Evolutionary conservation across 2,888 invertebrate genomes (phyloP).

Genomic region (Macaria liturata): DNA sequence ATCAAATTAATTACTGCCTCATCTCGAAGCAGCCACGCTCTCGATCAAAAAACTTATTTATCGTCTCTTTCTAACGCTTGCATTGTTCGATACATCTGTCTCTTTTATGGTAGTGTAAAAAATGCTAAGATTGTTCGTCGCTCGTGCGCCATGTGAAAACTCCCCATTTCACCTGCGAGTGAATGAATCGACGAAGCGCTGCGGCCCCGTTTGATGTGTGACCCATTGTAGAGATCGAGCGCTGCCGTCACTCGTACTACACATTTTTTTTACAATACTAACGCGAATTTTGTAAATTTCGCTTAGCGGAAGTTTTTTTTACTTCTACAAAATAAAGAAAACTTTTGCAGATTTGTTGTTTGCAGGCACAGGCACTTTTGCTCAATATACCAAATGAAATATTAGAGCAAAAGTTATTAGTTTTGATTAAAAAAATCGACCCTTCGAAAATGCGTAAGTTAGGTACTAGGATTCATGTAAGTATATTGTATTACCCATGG

Average conservation of each 20-base stretch:
- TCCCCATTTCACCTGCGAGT: constrained; percentile 72
- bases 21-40: constrained; percentile 65
- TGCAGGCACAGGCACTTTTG: no score
- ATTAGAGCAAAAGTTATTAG: no score
- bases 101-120: constrained; percentile 49
- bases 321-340: no score
- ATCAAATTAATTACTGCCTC: constrained; percentile 81
- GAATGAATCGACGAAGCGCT: constrained; percentile 53
- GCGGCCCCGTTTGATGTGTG: constrained; percentile 53
- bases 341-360: no score
- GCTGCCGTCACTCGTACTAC: not conserved
- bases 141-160: constrained; percentile 76
- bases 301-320: no score
- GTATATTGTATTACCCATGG: no score
- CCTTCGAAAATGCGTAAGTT: no score
- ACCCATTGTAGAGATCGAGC: constrained; percentile 32
- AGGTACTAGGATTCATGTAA: no score
- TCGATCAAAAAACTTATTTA: constrained; percentile 54
- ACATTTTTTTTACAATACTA: not conserved
- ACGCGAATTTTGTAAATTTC: no score
- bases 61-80: constrained; percentile 36
- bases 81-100: constrained; percentile 36
- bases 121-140: constrained; percentile 63
- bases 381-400: no score
- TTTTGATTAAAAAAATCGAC: no score